These are phyloP conservation scores for Drosophila borealis DNA, from an alignment of 2,888 invertebrate species.

Conservation along the genomic window DNA sequence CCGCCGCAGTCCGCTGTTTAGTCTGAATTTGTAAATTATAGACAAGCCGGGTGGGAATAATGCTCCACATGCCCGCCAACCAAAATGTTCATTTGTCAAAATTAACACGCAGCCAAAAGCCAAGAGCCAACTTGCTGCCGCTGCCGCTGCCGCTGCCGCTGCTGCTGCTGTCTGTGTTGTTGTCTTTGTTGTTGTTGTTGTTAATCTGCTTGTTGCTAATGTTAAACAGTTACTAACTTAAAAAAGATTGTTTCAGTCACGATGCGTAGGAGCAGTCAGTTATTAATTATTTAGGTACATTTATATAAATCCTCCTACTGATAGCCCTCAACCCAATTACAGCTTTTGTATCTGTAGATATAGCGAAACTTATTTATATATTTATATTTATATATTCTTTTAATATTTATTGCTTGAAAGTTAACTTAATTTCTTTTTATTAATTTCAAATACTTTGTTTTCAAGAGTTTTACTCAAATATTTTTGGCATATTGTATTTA, in stretches of 20 bases:
- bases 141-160: background rate
- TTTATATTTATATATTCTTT: too few relatives aligned
- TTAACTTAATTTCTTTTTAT: too few relatives aligned
- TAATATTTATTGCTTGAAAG: too few relatives aligned
- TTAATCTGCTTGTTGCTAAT: constrained; percentile 23
- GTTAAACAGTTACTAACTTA: constrained; percentile 20
- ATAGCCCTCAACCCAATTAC: background rate
- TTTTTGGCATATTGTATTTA: background rate
- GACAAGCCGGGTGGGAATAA: constrained; percentile 42
- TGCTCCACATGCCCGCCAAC: constrained; percentile 62
- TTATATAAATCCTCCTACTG: background rate
- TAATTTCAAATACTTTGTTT: too few relatives aligned
- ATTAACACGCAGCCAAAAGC: constrained; percentile 67
- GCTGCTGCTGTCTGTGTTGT: background rate
- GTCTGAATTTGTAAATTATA: constrained; percentile 74
- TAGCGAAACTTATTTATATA: too few relatives aligned
- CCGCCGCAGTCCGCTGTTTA: constrained; percentile 47
- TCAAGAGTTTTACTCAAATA: too few relatives aligned
- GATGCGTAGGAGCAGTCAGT: constrained; percentile 48
- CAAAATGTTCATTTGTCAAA: constrained; percentile 78
- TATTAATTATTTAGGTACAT: constrained; percentile 32
- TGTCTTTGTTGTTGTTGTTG: constrained; percentile 18
- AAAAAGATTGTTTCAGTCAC: constrained; percentile 11
- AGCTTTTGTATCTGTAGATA: too few relatives aligned
- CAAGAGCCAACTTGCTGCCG: constrained; percentile 20